phyloP scores from a whole-genome alignment of 2,797 vertebrate genomes.

The Enteromius viviparus region DNA sequence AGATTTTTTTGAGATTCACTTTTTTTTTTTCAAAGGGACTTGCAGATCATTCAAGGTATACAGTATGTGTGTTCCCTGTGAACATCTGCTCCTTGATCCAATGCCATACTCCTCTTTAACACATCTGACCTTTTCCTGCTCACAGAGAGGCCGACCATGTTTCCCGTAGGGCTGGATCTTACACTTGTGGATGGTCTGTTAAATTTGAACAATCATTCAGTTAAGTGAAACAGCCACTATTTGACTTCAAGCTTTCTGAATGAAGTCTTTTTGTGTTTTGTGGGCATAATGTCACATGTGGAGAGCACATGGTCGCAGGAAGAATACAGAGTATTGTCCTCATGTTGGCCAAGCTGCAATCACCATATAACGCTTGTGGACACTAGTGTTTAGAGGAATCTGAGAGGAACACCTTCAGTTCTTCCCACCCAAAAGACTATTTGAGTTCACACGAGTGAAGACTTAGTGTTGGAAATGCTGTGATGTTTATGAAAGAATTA shows the following conservation, averaged over 20 bases:
- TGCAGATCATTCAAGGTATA: neutral
- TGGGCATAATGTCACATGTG: conserved; percentile 67
- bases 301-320: conserved; percentile 72
- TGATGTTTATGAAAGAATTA: conserved; percentile 58
- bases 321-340: conserved; percentile 67
- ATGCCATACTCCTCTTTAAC: conserved; percentile 18
- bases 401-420: conserved; percentile 57
- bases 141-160: conserved; percentile 18
- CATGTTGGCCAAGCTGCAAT: conserved; percentile 25
- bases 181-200: conserved; percentile 33
- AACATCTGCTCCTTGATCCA: conserved; percentile 31
- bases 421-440: conserved; percentile 54
- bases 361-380: conserved; percentile 20
- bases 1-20: no score
- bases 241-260: conserved; percentile 71
- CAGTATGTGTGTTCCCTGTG: neutral
- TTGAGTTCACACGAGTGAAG: conserved; percentile 41
- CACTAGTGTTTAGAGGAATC: conserved; percentile 32
- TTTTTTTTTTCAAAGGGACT: neutral
- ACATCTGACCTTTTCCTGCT: conserved; percentile 27
- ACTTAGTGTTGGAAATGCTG: conserved; percentile 31
- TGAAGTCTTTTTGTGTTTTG: conserved; percentile 64
- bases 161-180: conserved; percentile 37
- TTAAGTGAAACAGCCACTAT: conserved; percentile 65
- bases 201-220: conserved; percentile 65